Evolutionary conservation across 2,113 vertebrate genomes (phyloP).

Genomic region (Malurus melanocephalus): DNA sequence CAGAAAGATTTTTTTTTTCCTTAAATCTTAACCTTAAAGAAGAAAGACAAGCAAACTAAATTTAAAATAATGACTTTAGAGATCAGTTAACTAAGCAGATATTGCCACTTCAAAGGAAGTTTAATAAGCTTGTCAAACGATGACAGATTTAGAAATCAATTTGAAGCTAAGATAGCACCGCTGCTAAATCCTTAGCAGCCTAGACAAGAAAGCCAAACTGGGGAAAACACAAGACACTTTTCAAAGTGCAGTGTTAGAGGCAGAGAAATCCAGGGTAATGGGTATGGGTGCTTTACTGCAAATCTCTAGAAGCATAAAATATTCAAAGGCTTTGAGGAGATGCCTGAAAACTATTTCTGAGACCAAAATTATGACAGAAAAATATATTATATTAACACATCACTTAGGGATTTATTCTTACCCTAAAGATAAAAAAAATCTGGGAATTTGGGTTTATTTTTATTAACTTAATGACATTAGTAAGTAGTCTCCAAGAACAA

Average conservation of each 20-base stretch:
- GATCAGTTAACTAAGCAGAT: neutral
- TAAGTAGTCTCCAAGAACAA: neutral
- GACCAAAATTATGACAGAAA: neutral
- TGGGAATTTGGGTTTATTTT: neutral
- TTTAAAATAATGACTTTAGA: neutral
- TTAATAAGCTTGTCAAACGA: conserved; percentile 5
- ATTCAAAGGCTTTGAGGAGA: neutral
- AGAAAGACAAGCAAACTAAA: neutral
- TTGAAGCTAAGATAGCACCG: neutral
- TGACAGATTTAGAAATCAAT: neutral
- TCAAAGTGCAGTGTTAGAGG: neutral
- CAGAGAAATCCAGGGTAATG: neutral
- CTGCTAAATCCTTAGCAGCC: neutral
- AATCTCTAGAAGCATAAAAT: neutral
- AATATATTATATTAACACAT: neutral
- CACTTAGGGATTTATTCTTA: neutral
- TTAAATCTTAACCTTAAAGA: neutral
- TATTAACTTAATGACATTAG: neutral
- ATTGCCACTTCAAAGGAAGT: conserved; percentile 5
- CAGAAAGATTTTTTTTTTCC: neutral
- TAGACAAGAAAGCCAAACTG: neutral
- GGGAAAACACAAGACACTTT: neutral
- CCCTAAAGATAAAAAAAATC: neutral
- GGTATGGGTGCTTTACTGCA: neutral
- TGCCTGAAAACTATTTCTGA: neutral